Evolutionary conservation across 2,113 vertebrate species (phyloP).

Genomic region (Bos javanicus): DNA sequence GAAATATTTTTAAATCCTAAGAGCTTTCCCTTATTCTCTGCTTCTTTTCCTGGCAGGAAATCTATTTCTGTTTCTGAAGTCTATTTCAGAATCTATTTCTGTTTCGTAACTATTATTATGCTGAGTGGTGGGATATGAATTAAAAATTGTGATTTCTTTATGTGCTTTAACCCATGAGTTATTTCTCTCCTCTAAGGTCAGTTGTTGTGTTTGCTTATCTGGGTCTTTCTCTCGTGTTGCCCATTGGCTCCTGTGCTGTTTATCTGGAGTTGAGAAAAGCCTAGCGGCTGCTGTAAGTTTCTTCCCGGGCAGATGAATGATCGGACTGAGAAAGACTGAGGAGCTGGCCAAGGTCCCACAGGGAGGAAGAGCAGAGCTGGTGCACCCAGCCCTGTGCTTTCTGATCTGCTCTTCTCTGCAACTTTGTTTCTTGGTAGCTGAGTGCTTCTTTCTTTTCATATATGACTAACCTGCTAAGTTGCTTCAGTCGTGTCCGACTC

Average conservation of each 20-base stretch:
- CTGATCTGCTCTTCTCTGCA: background rate
- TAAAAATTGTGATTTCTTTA: background rate
- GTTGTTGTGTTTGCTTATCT: background rate
- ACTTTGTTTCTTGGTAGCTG: background rate
- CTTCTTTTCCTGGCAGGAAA: background rate
- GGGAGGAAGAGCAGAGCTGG: background rate
- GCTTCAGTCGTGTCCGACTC: too few species aligned
- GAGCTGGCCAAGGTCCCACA: background rate
- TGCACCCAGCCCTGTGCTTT: background rate
- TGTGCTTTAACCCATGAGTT: background rate
- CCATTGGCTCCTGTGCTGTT: background rate
- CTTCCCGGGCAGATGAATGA: background rate
- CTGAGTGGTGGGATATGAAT: background rate
- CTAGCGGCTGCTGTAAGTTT: background rate
- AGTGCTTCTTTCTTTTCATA: background rate
- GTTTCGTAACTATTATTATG: background rate
- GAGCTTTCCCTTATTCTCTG: background rate
- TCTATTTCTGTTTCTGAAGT: background rate
- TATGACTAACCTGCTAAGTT: accelerated
- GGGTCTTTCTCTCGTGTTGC: background rate
- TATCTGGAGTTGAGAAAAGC: background rate
- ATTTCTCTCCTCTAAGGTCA: background rate
- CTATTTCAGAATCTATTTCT: background rate
- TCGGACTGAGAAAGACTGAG: background rate
- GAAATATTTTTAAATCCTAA: background rate